phyloP scores from a whole-genome alignment of 2,113 vertebrate genomes.

The Phalacrocorax carbo region DNA sequence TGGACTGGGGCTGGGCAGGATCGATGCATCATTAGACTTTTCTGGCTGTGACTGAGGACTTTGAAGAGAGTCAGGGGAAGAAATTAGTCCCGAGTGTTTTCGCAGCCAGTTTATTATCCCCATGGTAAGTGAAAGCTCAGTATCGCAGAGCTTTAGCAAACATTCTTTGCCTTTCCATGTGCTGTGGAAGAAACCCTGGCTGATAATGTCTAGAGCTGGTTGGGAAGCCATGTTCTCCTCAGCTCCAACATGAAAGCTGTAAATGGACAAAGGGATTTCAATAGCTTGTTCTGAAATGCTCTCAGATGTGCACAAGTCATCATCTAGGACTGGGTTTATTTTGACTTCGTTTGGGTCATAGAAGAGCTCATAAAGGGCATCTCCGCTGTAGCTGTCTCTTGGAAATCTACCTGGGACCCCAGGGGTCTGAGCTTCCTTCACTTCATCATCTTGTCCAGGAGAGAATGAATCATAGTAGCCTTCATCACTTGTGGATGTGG shows the following conservation, averaged over 20 bases:
- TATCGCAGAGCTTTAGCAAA: slow-evolving; percentile 85
- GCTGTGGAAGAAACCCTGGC: slow-evolving; percentile 80
- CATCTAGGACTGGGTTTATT: slow-evolving; percentile 69
- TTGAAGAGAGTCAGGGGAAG: slow-evolving; percentile 30
- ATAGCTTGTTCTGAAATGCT: slow-evolving; percentile 73
- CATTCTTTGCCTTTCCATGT: slow-evolving; percentile 88
- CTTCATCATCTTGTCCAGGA: slow-evolving; percentile 78
- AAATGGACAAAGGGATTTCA: slow-evolving; percentile 83
- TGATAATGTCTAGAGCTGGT: slow-evolving; percentile 75
- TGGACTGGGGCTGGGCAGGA: neutral
- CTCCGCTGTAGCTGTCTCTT: slow-evolving; percentile 85
- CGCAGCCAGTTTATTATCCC: slow-evolving; percentile 86
- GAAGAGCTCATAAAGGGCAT: slow-evolving; percentile 87
- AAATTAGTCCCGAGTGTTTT: slow-evolving; percentile 41
- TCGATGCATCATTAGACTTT: neutral
- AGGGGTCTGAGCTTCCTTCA: slow-evolving; percentile 67
- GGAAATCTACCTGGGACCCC: slow-evolving; percentile 69
- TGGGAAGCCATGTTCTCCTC: slow-evolving; percentile 83
- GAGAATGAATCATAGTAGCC: slow-evolving; percentile 86
- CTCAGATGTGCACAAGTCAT: slow-evolving; percentile 77
- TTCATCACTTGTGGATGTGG: slow-evolving; percentile 84
- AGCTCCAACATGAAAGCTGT: slow-evolving; percentile 84
- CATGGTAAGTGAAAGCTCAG: slow-evolving; percentile 85
- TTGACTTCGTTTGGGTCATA: slow-evolving; percentile 76
- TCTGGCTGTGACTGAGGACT: slow-evolving; percentile 13